phyloP scores from a whole-genome alignment of 2,113 vertebrate species.

The Megaleporinus macrocephalus region DNA sequence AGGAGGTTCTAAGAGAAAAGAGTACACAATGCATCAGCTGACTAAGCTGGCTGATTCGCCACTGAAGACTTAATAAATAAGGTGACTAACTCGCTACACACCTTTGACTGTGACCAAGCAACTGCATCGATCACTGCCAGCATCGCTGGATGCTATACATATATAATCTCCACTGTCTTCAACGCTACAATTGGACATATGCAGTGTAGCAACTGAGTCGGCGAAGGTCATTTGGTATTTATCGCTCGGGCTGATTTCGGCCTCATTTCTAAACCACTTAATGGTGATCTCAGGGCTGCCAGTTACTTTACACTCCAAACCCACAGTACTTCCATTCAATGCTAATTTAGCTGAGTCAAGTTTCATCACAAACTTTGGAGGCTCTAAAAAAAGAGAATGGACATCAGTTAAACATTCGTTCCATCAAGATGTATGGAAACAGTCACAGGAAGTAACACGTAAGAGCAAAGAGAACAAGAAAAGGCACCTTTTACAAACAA shows the following conservation, averaged over 20 bases:
- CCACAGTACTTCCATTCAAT: conserved; percentile 80
- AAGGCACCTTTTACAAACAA: conserved; percentile 96
- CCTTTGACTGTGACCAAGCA: conserved; percentile 93
- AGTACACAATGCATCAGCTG: conserved; percentile 25
- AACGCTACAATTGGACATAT: conserved; percentile 72
- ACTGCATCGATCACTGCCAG: conserved; percentile 90
- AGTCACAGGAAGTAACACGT: conserved; percentile 26
- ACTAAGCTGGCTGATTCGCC: background rate
- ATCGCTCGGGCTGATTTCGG: conserved; percentile 82
- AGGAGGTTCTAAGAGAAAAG: conserved; percentile 84
- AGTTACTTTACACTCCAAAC: conserved; percentile 88
- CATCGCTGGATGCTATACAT: conserved; percentile 92
- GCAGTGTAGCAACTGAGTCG: conserved; percentile 82
- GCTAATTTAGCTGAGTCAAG: conserved; percentile 85
- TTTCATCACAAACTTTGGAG: conserved; percentile 88
- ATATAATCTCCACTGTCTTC: conserved; percentile 92
- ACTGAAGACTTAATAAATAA: background rate
- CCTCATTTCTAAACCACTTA: conserved; percentile 91
- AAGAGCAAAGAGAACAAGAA: conserved; percentile 61
- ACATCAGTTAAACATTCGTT: conserved; percentile 41
- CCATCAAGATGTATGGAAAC: conserved; percentile 13
- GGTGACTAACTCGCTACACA: conserved; percentile 67
- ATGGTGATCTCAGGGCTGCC: conserved; percentile 91
- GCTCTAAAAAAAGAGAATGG: conserved; percentile 85
- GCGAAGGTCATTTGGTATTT: conserved; percentile 80